phyloP scores from a whole-genome alignment of 2,113 vertebrate species.

The Raja brachyura region DNA sequence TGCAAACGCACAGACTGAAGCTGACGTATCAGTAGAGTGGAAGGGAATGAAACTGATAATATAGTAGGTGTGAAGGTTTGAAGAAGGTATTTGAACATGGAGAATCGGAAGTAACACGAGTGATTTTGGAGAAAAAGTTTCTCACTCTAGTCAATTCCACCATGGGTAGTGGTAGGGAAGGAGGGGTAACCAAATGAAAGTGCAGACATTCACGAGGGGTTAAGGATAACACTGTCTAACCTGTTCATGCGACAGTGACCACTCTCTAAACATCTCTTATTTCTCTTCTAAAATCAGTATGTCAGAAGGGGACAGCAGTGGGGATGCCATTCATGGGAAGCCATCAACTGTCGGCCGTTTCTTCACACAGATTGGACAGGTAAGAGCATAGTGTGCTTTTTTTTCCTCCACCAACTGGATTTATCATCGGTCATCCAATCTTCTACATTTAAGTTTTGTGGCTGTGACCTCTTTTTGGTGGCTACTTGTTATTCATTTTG shows the following conservation, averaged over 20 bases:
- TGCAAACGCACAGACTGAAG: not conserved
- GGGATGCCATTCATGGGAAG: constrained; percentile 93
- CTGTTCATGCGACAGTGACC: not conserved
- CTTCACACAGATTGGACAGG: constrained; percentile 91
- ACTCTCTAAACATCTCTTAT: not conserved
- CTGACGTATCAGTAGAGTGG: not conserved
- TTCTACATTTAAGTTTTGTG: not conserved
- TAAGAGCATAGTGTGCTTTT: constrained; percentile 43
- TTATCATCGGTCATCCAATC: not conserved
- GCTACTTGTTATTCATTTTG: not conserved
- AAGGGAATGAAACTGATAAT: not conserved
- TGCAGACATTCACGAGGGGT: not conserved
- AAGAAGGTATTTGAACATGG: not conserved
- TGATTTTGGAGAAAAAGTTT: not conserved
- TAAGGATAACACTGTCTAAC: not conserved
- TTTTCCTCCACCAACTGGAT: not conserved
- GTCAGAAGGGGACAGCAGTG: constrained; percentile 97
- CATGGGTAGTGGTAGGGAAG: not conserved
- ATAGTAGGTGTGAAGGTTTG: not conserved
- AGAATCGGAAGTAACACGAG: not conserved
- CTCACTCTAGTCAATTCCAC: not conserved
- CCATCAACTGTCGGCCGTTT: constrained; percentile 79
- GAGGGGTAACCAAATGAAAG: not conserved
- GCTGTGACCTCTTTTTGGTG: not conserved
- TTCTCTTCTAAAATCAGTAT: constrained; percentile 65